These are phyloP conservation scores for Pomatostomus ruficeps DNA, from an alignment of 2,113 vertebrate genomes.

Conservation along the genomic window DNA sequence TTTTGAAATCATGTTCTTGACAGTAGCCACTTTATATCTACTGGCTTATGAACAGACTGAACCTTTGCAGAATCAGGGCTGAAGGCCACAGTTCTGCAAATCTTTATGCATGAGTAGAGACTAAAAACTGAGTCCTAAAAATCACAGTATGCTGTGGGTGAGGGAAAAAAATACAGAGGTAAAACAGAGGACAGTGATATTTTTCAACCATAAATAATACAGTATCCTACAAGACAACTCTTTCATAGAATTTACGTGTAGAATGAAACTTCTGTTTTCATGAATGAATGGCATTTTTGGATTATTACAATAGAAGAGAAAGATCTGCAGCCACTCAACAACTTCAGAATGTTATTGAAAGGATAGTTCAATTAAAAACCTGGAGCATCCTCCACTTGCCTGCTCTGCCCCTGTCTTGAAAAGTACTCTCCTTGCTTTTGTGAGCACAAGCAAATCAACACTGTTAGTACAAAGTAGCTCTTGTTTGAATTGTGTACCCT, in stretches of 20 bases:
- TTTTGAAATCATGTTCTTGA: background rate
- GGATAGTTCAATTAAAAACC: background rate
- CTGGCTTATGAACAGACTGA: background rate
- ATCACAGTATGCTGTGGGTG: background rate
- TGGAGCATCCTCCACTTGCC: background rate
- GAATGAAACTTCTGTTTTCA: background rate
- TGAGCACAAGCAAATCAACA: conserved; percentile 15
- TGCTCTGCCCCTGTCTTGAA: background rate
- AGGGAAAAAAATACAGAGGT: background rate
- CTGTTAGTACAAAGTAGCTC: conserved; percentile 31
- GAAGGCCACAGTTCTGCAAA: background rate
- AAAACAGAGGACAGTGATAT: background rate
- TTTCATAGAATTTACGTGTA: background rate
- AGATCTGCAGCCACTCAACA: background rate
- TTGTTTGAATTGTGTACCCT: conserved; percentile 45
- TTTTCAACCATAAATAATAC: conserved; percentile 11
- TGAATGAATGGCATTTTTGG: background rate
- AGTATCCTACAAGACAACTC: background rate
- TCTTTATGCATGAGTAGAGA: conserved; percentile 1
- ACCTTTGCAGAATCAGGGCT: background rate
- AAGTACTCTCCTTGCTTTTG: background rate
- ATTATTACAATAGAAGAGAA: background rate
- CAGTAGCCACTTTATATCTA: background rate
- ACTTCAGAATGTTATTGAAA: background rate
- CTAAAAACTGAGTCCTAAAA: background rate